Base-by-base conservation (phyloP, 2,888 invertebrate species). In the Brachyopa scutellaris region DNA sequence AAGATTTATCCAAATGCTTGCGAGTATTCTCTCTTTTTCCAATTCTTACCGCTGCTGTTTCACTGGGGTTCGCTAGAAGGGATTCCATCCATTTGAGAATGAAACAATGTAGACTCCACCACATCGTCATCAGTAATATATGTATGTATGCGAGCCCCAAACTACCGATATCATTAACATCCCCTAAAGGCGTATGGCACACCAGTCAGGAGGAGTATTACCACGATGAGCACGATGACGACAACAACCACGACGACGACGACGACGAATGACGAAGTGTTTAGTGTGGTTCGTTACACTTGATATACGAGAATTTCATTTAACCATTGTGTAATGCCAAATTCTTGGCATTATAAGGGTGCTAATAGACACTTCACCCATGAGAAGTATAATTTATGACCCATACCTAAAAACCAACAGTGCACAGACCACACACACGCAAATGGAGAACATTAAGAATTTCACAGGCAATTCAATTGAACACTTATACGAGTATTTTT, bases 321-420 rank as follows among this genome's bases (percentile, higher is more conserved):
- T 85, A 84, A 84, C 84, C 82, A 78, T 84, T 79, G 79, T 83
- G 62, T 74, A 76, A 86, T 88, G 86, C 87, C 86, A 85, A 85
- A 85, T 88, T 86, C 82, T 70, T 87, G 86, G 87, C 87, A 88
- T 86, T 86, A 86, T 86, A 87, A 88, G 88, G 87, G 89, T 87
- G 88, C 88, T 88, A 89, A 88, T 88, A 88, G 88, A 88, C 88
- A 88, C 85, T 86, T 84, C 84, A 84, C 21, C 84, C 80, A 47
- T 69, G 84, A 66, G 77, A 36, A 66, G 82, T 53, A 77, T 82
- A 82, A 82, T 82, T 82, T 82, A 82, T 82, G 77, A 49, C 45
- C 59, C 80, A 70, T 74, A 51, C 73, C 36, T 29, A 36, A 15
- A 51, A 55, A 49, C 19, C 47, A 57, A 26, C 29, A 55, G 38